Evolutionary conservation across 2,888 invertebrate species (phyloP), one percentile per base, ranked within the genome.

Genomic region (Eupelmus urozonus): DNA sequence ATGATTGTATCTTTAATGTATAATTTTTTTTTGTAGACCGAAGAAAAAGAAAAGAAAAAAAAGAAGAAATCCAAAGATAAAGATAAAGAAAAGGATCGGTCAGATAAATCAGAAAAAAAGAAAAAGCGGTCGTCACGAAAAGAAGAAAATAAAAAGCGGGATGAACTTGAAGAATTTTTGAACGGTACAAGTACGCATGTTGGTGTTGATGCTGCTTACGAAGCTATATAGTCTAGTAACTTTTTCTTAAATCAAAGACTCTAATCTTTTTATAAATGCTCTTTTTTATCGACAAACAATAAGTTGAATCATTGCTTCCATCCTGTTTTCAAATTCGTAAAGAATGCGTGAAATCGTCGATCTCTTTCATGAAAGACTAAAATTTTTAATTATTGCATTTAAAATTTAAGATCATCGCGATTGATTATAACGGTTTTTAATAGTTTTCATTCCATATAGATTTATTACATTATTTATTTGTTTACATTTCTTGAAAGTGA

Each of bases 81-180:
- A 81, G 85, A 88, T 45, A 88, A 88, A 85, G 83, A 84, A 27
- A 81, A 84, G 65, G 91, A 92, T 60, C 92, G 92, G 84, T 79
- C 80, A 0, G 91, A 92, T 63, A 87, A 87, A 82, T 90, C 87
- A 80, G 84, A 82, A 81, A 91, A 87, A 80, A 91, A 89, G 83
- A 90, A 90, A 80, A 91, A 91, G 81, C 87, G 90, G 42, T 88
- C 88, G 5, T 79, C 83, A 16, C 85, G 85, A 77, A 88, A 89
- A 81, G 90, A 90, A 73, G 91, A 90, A 83, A 90, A 90, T 27
- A 88, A 88, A 59, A 88, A 90, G 55, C 88, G 90, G 18, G 92
- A 92, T 82, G 93, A 93, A 84, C 87, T 93, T 45, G 93, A 93
- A 83, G 92, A 93, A 83, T 93, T 94, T 87, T 87, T 93, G 7